These are phyloP conservation scores for Donacobius atricapilla DNA, from an alignment of 2,113 vertebrate species.

Conservation along the genomic window DNA sequence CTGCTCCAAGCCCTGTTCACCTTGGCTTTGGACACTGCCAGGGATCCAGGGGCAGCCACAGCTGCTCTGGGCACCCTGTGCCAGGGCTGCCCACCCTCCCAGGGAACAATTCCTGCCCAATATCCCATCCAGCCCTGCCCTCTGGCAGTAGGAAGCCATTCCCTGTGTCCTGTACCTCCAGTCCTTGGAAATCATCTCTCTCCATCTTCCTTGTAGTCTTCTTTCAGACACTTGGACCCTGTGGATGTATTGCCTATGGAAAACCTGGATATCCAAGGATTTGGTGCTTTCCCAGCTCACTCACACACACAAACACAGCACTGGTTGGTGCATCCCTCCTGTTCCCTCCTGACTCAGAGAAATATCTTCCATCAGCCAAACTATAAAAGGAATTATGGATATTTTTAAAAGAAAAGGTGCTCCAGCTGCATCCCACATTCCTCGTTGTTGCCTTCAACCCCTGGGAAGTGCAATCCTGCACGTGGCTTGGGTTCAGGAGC, in stretches of 20 bases:
- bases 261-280: not conserved
- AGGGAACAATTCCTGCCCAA: not conserved
- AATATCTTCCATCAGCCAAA: not conserved
- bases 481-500: not conserved
- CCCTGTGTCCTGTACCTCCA: not conserved
- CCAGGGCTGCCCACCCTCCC: not conserved
- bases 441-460: not conserved
- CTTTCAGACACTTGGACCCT: not conserved
- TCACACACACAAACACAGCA: not conserved
- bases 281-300: not conserved
- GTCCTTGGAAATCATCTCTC: rapidly evolving
- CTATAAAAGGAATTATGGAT: rapidly evolving
- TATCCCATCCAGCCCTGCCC: not conserved
- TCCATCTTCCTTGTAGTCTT: not conserved
- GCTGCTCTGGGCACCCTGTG: not conserved
- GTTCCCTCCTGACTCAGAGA: not conserved
- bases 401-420: not conserved
- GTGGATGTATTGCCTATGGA: not conserved
- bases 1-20: not conserved
- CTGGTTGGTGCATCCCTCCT: not conserved
- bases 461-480: not conserved
- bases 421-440: not conserved
- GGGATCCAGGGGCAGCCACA: not conserved
- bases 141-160: not conserved
- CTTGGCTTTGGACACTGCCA: not conserved